Conservation (phyloP, 2,113 vertebrate species). For the Brachypteracias leptosomus region DNA sequence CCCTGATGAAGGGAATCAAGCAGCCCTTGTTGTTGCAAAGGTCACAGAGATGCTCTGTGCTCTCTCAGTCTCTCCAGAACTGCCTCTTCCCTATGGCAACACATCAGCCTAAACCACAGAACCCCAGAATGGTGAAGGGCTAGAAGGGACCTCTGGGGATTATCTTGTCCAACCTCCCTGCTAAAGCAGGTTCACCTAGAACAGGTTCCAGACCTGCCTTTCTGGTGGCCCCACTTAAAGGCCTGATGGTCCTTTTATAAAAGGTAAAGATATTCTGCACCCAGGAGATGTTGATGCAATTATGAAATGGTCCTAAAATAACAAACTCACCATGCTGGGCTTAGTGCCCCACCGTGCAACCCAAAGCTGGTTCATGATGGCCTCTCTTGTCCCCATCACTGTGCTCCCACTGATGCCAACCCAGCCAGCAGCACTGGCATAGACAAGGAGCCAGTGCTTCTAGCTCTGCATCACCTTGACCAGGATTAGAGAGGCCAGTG, state of each 20-base stretch:
- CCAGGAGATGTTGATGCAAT: not conserved
- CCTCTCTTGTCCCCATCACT: not conserved
- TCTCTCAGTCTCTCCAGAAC: not conserved
- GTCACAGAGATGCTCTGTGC: not conserved
- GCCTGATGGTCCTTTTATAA: not conserved
- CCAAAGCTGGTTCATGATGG: not conserved
- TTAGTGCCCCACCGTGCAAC: rapidly evolving
- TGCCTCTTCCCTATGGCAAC: not conserved
- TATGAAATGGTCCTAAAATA: not conserved
- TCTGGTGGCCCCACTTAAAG: not conserved
- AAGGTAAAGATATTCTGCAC: not conserved
- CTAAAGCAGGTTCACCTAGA: not conserved
- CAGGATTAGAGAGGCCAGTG: not conserved
- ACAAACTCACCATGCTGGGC: not conserved
- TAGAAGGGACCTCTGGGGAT: not conserved
- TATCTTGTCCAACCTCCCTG: not conserved
- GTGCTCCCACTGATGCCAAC: not conserved
- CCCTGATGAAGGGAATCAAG: not conserved
- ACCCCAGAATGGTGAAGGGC: not conserved
- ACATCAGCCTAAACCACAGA: not conserved
- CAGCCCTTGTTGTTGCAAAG: not conserved
- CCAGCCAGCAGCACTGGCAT: not conserved
- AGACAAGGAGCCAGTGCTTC: not conserved
- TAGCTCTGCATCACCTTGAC: not conserved
- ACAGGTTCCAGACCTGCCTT: not conserved